A percentile compares a stretch with the other conserved stretches of the same genome.
phyloP scores from a whole-genome alignment of 2,797 vertebrate genomes.

The Sandelia bainsii region DNA sequence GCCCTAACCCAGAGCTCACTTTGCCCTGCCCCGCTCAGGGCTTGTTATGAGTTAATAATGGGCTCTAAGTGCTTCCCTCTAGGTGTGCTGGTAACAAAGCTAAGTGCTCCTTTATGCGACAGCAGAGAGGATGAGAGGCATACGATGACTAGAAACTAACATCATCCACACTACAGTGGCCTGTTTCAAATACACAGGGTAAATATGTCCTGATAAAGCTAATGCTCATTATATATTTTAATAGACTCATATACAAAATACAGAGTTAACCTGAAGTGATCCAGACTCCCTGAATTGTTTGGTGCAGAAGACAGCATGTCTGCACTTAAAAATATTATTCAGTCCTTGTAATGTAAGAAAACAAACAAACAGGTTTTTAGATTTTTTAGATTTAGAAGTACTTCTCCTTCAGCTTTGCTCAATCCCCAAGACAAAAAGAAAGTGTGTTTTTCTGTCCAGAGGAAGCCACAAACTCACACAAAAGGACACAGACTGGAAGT shows the following conservation, averaged over 20 bases:
- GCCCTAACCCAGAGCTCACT: conserved; percentile 10
- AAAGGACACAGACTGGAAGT: conserved; percentile 26
- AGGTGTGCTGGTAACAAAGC: conserved; percentile 51
- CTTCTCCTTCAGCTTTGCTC: conserved; percentile 18
- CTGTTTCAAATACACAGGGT: not conserved
- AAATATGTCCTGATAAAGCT: not conserved
- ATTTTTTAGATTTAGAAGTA: conserved; percentile 6
- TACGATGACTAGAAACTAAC: conserved; percentile 20
- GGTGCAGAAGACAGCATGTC: not conserved
- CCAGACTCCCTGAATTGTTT: not conserved
- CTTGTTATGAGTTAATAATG: conserved; percentile 73
- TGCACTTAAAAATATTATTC: not conserved
- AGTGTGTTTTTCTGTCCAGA: conserved; percentile 2
- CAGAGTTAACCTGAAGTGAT: not conserved
- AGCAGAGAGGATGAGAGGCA: conserved; percentile 41
- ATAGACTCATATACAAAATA: not conserved
- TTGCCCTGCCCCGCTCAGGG: conserved; percentile 45
- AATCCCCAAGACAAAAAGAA: conserved; percentile 15
- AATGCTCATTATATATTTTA: not conserved
- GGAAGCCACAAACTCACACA: conserved; percentile 17
- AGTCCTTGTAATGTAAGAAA: conserved; percentile 1
- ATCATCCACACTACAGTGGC: not conserved
- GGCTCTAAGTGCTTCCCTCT: conserved; percentile 66
- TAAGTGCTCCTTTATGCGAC: conserved; percentile 68
- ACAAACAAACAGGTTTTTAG: conserved; percentile 2